Percentiles rank a stretch among this genome's conserved stretches.
These are phyloP conservation scores for Alouatta palliata DNA, from an alignment of 2,113 vertebrate genomes.

Conservation along the genomic window DNA sequence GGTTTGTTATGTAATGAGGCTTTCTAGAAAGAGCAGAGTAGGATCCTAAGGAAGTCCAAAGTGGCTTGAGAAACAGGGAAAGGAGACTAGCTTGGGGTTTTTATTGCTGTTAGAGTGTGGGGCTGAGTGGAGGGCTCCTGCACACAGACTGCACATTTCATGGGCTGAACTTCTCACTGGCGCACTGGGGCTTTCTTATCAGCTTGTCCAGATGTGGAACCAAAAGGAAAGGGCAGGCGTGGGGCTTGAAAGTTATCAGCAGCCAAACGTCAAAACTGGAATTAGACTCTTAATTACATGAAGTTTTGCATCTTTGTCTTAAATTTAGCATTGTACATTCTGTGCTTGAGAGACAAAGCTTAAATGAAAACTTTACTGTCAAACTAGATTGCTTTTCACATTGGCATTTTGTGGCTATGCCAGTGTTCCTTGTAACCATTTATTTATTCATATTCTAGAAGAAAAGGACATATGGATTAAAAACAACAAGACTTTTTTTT, in stretches of 20 bases:
- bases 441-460: constrained; percentile 59
- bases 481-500: neutral
- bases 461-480: constrained; percentile 58
- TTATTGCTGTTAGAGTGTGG: neutral
- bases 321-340: neutral
- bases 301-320: neutral
- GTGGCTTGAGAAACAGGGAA: neutral
- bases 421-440: constrained; percentile 29
- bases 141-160: accelerated
- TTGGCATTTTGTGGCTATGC: neutral
- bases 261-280: neutral
- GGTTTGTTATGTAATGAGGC: neutral
- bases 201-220: neutral
- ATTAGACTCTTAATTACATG: neutral
- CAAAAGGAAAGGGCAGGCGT: neutral
- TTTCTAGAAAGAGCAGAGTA: neutral
- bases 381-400: neutral
- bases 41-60: neutral
- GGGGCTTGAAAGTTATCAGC: neutral
- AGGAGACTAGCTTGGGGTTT: neutral
- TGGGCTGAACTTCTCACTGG: neutral
- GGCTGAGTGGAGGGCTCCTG: neutral
- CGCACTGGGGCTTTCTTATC: neutral
- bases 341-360: neutral
- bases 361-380: neutral